phyloP scores from a whole-genome alignment of 1,140 invertebrate species.

The Drosophila leontia region DNA sequence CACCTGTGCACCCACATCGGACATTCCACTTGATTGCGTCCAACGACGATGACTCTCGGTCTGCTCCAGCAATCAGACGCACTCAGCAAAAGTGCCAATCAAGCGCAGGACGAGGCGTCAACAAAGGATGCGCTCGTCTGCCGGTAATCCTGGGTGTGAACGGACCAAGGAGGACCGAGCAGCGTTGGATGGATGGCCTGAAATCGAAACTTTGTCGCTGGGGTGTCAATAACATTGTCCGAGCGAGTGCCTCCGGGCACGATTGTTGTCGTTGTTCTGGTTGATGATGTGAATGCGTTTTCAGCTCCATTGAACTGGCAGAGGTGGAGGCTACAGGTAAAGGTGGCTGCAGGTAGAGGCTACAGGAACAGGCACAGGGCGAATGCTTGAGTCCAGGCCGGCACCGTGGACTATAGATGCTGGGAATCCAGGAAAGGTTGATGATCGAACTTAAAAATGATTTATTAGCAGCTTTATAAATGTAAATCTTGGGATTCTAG shows the following conservation, averaged over 20 bases:
- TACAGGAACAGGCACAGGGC: not conserved
- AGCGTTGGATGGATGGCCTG: constrained; percentile 26
- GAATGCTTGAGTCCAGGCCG: not conserved
- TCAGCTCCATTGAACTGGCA: constrained; percentile 56
- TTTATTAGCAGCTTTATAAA: too few relatives aligned
- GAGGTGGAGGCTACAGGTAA: not conserved
- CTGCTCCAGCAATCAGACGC: constrained; percentile 56
- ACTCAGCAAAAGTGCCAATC: constrained; percentile 78
- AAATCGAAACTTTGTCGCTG: constrained; percentile 69
- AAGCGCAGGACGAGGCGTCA: constrained; percentile 36
- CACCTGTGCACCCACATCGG: constrained; percentile 58
- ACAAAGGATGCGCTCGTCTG: constrained; percentile 52
- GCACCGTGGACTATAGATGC: constrained; percentile 29
- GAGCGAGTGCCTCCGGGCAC: constrained; percentile 43
- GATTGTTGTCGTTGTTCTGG: constrained; percentile 46
- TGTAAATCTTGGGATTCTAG: not conserved
- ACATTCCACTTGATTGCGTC: constrained; percentile 65
- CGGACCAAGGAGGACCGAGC: not conserved
- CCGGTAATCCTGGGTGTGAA: constrained; percentile 51
- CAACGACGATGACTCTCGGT: not conserved
- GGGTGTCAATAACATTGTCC: constrained; percentile 80
- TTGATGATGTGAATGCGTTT: constrained; percentile 52
- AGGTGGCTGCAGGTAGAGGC: constrained; percentile 1
- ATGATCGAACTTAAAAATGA: not conserved
- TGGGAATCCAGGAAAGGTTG: not conserved